A percentile compares a stretch with the other conserved stretches of the same genome.
Evolutionary conservation across 2,113 vertebrate genomes (phyloP).

Genomic region (Scophthalmus maximus): DNA sequence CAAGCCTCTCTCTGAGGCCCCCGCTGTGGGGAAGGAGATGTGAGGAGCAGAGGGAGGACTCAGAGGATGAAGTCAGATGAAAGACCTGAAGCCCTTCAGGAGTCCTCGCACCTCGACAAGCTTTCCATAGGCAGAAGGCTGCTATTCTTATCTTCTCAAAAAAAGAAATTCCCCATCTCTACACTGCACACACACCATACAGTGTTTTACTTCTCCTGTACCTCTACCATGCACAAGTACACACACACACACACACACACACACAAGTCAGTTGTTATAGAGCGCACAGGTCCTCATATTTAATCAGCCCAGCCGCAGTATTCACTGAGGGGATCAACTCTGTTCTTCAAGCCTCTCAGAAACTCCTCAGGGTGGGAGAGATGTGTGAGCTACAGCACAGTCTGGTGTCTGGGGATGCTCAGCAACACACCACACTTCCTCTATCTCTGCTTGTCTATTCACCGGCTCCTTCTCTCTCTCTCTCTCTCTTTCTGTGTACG

Average conservation of each 20-base stretch:
- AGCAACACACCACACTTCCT: slow-evolving; percentile 21
- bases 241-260: neutral
- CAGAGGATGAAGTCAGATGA: slow-evolving; percentile 54
- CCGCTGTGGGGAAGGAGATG: slow-evolving; percentile 44
- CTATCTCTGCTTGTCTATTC: slow-evolving; percentile 3
- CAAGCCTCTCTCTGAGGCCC: slow-evolving; percentile 26
- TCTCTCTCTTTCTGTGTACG: neutral
- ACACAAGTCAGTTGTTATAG: slow-evolving; percentile 3
- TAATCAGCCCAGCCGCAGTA: slow-evolving; percentile 32
- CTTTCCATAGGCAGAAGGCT: slow-evolving; percentile 40
- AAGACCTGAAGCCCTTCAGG: slow-evolving; percentile 59
- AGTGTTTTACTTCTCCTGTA: slow-evolving; percentile 4
- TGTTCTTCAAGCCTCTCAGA: slow-evolving; percentile 52
- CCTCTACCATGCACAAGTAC: neutral
- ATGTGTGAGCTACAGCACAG: slow-evolving; percentile 32
- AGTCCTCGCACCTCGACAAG: slow-evolving; percentile 45
- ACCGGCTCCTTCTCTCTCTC: neutral
- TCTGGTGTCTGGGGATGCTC: slow-evolving; percentile 23
- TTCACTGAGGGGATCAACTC: slow-evolving; percentile 37
- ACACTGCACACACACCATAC: neutral
- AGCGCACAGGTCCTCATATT: slow-evolving; percentile 24
- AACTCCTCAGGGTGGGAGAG: slow-evolving; percentile 31
- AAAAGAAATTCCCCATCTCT: slow-evolving; percentile 7
- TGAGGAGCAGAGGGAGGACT: slow-evolving; percentile 41
- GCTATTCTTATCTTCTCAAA: slow-evolving; percentile 55